Base-by-base conservation (phyloP, 2,888 invertebrate species). In the Coelogynopora nodosa region DNA sequence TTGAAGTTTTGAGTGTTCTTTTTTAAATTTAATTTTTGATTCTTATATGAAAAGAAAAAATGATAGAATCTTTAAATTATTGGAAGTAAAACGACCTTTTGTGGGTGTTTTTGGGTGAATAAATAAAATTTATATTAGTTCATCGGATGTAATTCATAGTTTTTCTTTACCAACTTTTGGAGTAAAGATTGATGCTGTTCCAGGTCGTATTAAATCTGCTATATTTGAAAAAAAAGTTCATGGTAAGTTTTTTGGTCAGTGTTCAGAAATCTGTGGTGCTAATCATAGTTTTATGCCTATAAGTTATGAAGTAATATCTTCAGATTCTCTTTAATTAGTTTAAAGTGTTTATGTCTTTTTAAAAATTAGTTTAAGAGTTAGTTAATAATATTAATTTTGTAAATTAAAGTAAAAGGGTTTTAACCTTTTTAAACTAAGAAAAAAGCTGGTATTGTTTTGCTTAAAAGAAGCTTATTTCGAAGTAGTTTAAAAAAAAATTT, bases 271-370 rank as follows among this genome's bases (percentile, higher is more conserved):
- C 93, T 95, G 95, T 92, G 95, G 95, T 0, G 94, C 94, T 86
- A 95, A 95, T 91, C 95, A 95, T 91, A 94, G 94, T 87, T 95
- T 95, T 93, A 95, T 95, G 92, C 95, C 95, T 31, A 95, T 95
- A 93, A 88, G 87, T 83, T 85, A 90, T 83, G 90, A 90, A 87
- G 93, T 93, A 87, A 91, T 94, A 80, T n/a, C n/a, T n/a, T n/a
- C n/a, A n/a, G n/a, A n/a, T n/a, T n/a, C n/a, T n/a, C n/a, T n/a
- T n/a, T n/a, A n/a, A n/a, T n/a, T n/a, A n/a, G n/a, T n/a, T n/a
- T n/a, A n/a, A n/a, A n/a, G n/a, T n/a, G n/a, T n/a, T n/a, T n/a
- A n/a, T n/a, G n/a, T n/a, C n/a, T n/a, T n/a, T n/a, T n/a, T n/a
- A n/a, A n/a, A n/a, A n/a, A n/a, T n/a, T n/a, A n/a, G n/a, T n/a